phyloP scores from a whole-genome alignment of 1,140 invertebrate species.

The Probaryconus sp. region DNA sequence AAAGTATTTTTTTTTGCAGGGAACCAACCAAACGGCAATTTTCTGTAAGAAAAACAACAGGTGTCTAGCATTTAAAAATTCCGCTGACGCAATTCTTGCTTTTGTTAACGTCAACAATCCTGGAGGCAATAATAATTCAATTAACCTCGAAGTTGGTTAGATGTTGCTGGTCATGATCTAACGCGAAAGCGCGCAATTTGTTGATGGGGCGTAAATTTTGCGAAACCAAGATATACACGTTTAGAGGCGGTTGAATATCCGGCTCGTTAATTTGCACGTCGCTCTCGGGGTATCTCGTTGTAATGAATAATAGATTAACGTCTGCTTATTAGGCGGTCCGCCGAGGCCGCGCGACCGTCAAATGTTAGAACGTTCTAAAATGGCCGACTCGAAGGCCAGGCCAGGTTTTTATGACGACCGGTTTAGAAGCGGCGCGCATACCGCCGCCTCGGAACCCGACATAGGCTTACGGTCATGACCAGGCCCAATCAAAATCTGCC shows the following conservation, averaged over 20 bases:
- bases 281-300: slow-evolving; percentile 61
- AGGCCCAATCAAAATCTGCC: slow-evolving; percentile 67
- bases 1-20: too few relatives aligned
- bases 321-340: slow-evolving; percentile 70
- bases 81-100: not conserved
- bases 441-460: slow-evolving; percentile 55
- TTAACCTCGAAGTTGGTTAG: not conserved
- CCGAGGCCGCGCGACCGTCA: slow-evolving; percentile 71
- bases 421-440: slow-evolving; percentile 70
- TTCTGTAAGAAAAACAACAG: too few relatives aligned
- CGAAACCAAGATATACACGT: slow-evolving; percentile 25
- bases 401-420: slow-evolving; percentile 73
- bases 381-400: slow-evolving; percentile 73
- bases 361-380: slow-evolving; percentile 76
- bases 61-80: too few relatives aligned
- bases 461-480: slow-evolving; percentile 61
- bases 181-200: slow-evolving; percentile 12
- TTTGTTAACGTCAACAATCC: not conserved
- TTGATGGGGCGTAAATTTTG: slow-evolving; percentile 26
- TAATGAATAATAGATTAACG: slow-evolving; percentile 75
- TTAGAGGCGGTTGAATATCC: slow-evolving; percentile 31
- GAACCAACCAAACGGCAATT: too few relatives aligned
- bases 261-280: slow-evolving; percentile 65
- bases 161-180: not conserved
- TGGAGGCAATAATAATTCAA: slow-evolving; percentile 8